These are phyloP conservation scores for Notechis scutatus DNA, from an alignment of 2,113 vertebrate species.

Conservation along the genomic window DNA sequence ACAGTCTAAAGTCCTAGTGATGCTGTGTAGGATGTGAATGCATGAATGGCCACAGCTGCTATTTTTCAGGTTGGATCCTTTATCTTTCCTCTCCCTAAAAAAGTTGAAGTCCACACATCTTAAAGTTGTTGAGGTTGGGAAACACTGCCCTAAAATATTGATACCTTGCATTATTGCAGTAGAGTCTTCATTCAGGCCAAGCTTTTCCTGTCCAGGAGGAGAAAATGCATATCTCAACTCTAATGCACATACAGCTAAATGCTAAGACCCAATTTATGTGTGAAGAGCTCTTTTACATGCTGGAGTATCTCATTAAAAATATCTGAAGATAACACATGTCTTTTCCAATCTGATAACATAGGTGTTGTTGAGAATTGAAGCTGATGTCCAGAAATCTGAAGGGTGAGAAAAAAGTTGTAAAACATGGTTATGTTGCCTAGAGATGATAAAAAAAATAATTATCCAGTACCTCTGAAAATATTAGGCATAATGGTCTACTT, in stretches of 20 bases:
- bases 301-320: neutral
- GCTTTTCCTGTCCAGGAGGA: neutral
- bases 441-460: neutral
- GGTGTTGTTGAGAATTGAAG: neutral
- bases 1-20: neutral
- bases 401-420: neutral
- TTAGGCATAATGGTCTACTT: neutral
- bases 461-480: neutral
- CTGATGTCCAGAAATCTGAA: neutral
- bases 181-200: neutral
- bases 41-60: neutral
- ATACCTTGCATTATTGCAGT: neutral
- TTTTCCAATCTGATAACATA: neutral
- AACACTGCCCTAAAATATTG: neutral
- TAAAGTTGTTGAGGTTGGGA: neutral
- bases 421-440: neutral
- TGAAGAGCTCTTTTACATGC: neutral
- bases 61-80: neutral
- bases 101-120: neutral
- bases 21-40: neutral
- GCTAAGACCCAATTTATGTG: neutral
- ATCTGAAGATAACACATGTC: neutral
- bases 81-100: neutral
- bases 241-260: neutral
- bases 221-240: neutral